Evolutionary conservation across 2,888 invertebrate genomes (phyloP).

Genomic region (Graphium colonna): DNA sequence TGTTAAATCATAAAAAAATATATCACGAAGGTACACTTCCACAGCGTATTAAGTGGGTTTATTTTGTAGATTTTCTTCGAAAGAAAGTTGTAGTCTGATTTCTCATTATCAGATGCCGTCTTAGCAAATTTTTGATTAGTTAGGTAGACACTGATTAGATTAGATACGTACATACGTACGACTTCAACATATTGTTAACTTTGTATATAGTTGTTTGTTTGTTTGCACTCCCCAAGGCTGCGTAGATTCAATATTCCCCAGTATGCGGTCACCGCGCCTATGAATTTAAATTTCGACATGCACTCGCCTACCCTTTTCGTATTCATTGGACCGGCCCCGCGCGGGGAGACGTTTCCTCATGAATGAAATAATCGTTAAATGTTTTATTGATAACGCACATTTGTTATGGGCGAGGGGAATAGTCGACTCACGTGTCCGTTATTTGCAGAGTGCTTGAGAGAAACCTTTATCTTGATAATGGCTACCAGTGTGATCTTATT

Average conservation of each 20-base stretch:
- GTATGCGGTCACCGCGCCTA: constrained; percentile 20
- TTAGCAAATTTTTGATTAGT: too few species aligned
- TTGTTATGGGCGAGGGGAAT: not conserved
- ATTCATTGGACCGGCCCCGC: constrained; percentile 13
- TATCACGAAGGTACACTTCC: too few species aligned
- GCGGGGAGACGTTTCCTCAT: constrained; percentile 8
- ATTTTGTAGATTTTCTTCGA: too few species aligned
- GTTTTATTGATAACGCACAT: constrained; percentile 9
- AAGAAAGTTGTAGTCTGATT: too few species aligned
- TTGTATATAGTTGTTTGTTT: constrained; percentile 2
- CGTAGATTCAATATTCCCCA: constrained; percentile 15
- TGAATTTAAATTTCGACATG: constrained; percentile 21
- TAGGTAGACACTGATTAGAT: too few species aligned
- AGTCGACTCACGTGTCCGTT: not conserved
- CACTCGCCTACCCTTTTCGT: constrained; percentile 16
- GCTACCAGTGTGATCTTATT: too few species aligned
- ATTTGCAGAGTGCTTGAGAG: not conserved
- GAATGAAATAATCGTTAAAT: constrained; percentile 21
- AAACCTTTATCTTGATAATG: too few species aligned
- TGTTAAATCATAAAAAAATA: too few species aligned
- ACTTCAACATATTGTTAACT: not conserved
- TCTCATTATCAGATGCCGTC: too few species aligned
- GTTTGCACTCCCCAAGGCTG: constrained; percentile 15
- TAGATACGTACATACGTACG: too few species aligned
- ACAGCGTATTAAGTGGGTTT: too few species aligned